Evolutionary conservation across 2,797 vertebrate genomes (phyloP).

Genomic region (Taeniopygia guttata): DNA sequence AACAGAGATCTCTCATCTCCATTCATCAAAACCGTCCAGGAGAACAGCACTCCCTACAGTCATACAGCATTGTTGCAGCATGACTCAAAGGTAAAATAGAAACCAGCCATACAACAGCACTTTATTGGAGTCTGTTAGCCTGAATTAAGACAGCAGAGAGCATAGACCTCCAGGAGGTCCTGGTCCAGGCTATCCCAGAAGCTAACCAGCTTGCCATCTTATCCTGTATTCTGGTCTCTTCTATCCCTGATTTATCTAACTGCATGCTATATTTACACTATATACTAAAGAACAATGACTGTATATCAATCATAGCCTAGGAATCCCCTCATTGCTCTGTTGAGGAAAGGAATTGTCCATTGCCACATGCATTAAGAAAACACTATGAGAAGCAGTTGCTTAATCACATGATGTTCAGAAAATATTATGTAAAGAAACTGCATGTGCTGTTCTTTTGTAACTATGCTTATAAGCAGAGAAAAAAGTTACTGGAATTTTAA

Average conservation of each 20-base stretch:
- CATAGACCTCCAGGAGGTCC: accelerated
- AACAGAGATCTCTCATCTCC: too few species aligned
- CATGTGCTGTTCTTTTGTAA: neutral
- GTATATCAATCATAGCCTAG: neutral
- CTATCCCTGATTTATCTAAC: neutral
- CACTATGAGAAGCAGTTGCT: neutral
- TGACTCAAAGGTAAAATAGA: neutral
- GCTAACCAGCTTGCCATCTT: neutral
- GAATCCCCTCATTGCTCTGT: neutral
- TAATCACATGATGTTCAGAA: neutral
- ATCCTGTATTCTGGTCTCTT: neutral
- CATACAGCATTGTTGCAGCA: neutral
- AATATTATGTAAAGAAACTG: neutral
- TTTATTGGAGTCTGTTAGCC: neutral
- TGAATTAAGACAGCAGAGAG: neutral
- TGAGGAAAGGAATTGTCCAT: neutral
- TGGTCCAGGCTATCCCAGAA: neutral
- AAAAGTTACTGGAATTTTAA: neutral
- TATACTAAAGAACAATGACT: neutral
- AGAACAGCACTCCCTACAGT: too few species aligned
- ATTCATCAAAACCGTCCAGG: too few species aligned
- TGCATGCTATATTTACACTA: neutral
- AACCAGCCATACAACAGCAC: neutral
- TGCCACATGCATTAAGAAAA: neutral
- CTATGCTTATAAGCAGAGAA: neutral